A percentile compares a stretch with the other conserved stretches of the same genome.
These are phyloP conservation scores for Bruchidius siliquastri DNA, from an alignment of 2,888 invertebrate genomes.

Conservation along the genomic window DNA sequence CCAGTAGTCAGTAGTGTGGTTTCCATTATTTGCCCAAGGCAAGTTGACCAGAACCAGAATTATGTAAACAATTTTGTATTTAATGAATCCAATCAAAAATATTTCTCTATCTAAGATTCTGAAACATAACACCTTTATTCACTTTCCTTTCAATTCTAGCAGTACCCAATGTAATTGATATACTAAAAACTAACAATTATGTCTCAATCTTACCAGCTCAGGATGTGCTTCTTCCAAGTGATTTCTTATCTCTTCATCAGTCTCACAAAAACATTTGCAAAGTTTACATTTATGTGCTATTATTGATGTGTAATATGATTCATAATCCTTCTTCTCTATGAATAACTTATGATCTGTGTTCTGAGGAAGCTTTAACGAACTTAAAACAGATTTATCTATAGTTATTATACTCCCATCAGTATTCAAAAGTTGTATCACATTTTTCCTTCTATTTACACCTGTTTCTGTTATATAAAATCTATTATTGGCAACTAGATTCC, in stretches of 20 bases:
- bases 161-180: no score
- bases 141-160: no score
- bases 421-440: slow-evolving; percentile 32
- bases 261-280: slow-evolving; percentile 39
- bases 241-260: slow-evolving; percentile 32
- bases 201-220: slow-evolving; percentile 25
- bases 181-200: no score
- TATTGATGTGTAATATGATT: slow-evolving; percentile 34
- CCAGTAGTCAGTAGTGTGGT: no score
- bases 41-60: no score
- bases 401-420: slow-evolving; percentile 30
- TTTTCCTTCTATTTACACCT: slow-evolving; percentile 18
- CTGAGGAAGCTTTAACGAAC: slow-evolving; percentile 15
- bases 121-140: no score
- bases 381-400: slow-evolving; percentile 21
- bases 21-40: no score
- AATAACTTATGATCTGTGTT: not conserved
- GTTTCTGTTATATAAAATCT: slow-evolving; percentile 16
- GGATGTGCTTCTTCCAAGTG: slow-evolving; percentile 36
- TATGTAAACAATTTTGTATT: no score
- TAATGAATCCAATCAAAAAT: no score
- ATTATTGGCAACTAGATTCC: slow-evolving; percentile 13
- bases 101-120: no score
- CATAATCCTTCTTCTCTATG: slow-evolving; percentile 12
- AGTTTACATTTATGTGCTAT: slow-evolving; percentile 42